Base-by-base conservation (phyloP, 2,888 invertebrate genomes). In the Eudemis profundana region DNA sequence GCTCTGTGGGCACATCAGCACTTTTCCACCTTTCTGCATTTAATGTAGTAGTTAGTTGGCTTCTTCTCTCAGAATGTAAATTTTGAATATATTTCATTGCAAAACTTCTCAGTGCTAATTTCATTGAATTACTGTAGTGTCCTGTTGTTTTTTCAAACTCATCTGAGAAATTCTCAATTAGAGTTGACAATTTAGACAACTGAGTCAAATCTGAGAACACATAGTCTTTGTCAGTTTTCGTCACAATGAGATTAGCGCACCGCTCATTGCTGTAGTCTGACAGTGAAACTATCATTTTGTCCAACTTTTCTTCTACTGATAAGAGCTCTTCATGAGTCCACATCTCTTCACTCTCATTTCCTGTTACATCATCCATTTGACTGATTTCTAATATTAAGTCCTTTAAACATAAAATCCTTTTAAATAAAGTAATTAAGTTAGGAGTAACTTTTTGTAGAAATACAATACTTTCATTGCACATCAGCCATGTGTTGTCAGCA, bases 21-120 rank as follows among this genome's bases (percentile, higher is more conserved):
- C 96, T 95, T 79, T 97, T 97, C 99, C 99, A 99, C 67, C 97
- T 93, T 86, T 99, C 99, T 69, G 95, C 95, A 82, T 98, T 98
- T 47, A 99, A 91, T 38, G 98, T 93, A 68, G 96, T 86, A 44
- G 96, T 96, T 60, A 99, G 89, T 85, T 98, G 98, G 57, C 94
- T 95, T 85, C 97, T 97, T 49, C 97, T 93, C 78, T 98, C 97
- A 42, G 95, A 93, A 86, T 99, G 99, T 84, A 99, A 97, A 77
- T 96, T 95, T 79, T 96, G 96, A 57, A 98, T 96, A 88, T 98
- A 98, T 79, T 96, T 96, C 80, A 96, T 96, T 0, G 98, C 97
- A 94, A 98, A 96, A 68, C 95, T 95, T 85, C 97, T 96, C 68
- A 98, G 94, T 59, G 97, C 96, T 49, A 96, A 94, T 78, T 96